phyloP scores from a whole-genome alignment of 1,140 invertebrate genomes.

The Bombus balteatus region DNA sequence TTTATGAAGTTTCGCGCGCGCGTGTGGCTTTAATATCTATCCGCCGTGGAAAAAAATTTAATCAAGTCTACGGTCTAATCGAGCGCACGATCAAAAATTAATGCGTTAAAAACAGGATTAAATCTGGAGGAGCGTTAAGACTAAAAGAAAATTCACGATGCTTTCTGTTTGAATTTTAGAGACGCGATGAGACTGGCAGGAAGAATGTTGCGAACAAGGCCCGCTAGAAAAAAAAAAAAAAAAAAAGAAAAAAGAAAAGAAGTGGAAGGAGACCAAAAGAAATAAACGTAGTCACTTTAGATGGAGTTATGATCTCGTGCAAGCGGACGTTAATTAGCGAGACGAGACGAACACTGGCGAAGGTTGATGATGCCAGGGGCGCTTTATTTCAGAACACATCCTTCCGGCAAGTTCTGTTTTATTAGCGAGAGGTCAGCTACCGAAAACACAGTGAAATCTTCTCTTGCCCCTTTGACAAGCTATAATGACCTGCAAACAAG shows the following conservation, averaged over 20 bases:
- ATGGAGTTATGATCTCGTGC: not conserved
- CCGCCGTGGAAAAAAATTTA: constrained; percentile 30
- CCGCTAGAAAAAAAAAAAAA: not conserved
- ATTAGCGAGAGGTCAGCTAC: constrained; percentile 31
- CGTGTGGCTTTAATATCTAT: constrained; percentile 18
- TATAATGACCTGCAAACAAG: constrained; percentile 80
- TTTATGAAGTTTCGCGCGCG: constrained; percentile 14
- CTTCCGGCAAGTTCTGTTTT: constrained; percentile 26
- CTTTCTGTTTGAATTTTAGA: not conserved
- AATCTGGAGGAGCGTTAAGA: not conserved
- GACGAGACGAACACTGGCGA: not conserved
- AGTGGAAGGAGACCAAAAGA: no score
- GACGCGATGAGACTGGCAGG: not conserved
- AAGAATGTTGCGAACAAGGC: not conserved
- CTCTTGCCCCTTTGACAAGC: constrained; percentile 53
- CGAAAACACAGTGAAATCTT: constrained; percentile 60
- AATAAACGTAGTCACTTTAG: not conserved
- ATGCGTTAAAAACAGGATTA: not conserved
- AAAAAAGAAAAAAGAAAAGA: not conserved
- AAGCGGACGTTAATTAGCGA: constrained; percentile 39
- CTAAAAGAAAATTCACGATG: not conserved
- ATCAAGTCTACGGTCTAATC: constrained; percentile 36
- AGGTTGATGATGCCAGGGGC: constrained; percentile 8
- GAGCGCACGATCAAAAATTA: constrained; percentile 25
- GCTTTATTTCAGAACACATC: constrained; percentile 26